Evolutionary conservation across 2,797 vertebrate species (phyloP), one percentile per base, ranked within the genome.

Genomic region (Takifugu rubripes): DNA sequence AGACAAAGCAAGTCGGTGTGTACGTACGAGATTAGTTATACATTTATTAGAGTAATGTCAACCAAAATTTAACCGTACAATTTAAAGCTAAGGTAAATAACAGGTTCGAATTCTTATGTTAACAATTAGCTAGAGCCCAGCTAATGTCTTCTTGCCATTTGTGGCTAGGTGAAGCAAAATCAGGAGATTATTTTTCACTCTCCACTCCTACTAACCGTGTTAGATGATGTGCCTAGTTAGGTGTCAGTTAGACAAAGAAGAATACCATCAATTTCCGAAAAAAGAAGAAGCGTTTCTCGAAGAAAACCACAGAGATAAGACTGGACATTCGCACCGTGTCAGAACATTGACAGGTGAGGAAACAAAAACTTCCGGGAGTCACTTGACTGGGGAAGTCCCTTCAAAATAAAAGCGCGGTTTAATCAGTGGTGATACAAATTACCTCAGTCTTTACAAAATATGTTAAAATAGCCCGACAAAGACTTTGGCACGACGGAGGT

Each of bases 331-430:
- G 64, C 70, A 75, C 78, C 33, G 80, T 74, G 72, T 72, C 77
- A 72, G 74, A 72, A 69, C 46, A 25, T 64, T 86, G 86, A 88
- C 84, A 88, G 87, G 79, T 84, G 77, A 85, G 69, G 66, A 88
- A 88, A 88, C 80, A 80, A 86, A 88, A 88, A 88, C 88, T 88
- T 90, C 88, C 88, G 88, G 87, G 88, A 84, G 74, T 81, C 79
- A 66, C 75, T 74, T 49, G 58, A 61, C 56, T 63, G 64, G 36
- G 12, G 0, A 21, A 27, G 56, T 52, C 59, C 27, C 81, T 88
- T 88, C 88, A 87, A 69, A 87, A 82, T 88, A 89, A 88, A 81
- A 56, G 78, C 48, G 43, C 12, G 6, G 5, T 5, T 11, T 48
- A 25, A 3, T 47, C 17, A 11, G 1, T 9, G 17, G 16, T 9